phyloP scores from a whole-genome alignment of 2,113 vertebrate species.

The Asarcornis scutulata region DNA sequence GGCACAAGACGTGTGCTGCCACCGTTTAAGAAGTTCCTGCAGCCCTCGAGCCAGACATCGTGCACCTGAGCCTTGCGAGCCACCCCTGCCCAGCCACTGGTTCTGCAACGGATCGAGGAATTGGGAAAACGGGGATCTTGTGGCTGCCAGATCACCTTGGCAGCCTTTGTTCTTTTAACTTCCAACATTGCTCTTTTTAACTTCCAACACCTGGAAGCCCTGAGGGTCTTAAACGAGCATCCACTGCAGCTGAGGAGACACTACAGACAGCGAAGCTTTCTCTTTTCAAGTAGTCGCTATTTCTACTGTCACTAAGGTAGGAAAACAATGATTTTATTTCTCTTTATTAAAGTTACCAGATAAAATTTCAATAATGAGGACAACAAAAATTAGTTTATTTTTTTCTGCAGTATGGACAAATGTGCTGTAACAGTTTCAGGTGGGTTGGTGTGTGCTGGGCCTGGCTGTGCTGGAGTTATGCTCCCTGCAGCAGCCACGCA shows the following conservation, averaged over 20 bases:
- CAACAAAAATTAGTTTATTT: neutral
- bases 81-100: accelerated
- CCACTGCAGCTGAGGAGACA: neutral
- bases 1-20: neutral
- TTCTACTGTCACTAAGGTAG: neutral
- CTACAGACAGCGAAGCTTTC: neutral
- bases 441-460: neutral
- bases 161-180: neutral
- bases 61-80: neutral
- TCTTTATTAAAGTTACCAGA: neutral
- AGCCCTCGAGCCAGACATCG: accelerated
- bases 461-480: too few relatives aligned
- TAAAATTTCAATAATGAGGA: neutral
- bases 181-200: neutral
- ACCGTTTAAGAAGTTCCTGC: neutral
- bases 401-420: neutral
- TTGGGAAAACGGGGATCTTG: neutral
- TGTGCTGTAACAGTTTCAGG: accelerated
- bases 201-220: neutral
- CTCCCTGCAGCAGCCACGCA: too few relatives aligned
- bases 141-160: neutral
- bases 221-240: neutral
- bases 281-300: neutral
- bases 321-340: neutral
- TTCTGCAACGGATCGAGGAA: neutral